These are phyloP conservation scores for Argopecten irradians DNA, from an alignment of 1,140 invertebrate genomes.

Conservation along the genomic window DNA sequence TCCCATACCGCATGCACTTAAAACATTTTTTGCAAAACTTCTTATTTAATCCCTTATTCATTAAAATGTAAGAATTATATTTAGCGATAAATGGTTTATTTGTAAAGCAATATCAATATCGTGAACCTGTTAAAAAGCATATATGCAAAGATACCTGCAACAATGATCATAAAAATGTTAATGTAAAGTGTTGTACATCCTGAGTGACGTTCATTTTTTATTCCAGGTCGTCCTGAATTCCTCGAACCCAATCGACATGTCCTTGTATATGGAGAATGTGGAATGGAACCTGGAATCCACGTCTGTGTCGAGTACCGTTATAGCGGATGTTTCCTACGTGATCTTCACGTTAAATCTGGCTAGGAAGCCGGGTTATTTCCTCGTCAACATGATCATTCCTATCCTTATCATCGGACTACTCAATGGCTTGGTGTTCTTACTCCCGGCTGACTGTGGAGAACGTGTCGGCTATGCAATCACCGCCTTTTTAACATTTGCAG, in stretches of 20 bases:
- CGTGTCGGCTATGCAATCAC: conserved; percentile 80
- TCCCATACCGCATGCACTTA: no score
- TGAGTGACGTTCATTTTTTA: no score
- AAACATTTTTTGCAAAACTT: no score
- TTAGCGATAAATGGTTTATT: no score
- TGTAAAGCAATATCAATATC: no score
- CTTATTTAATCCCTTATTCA: no score
- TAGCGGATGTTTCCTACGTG: conserved; percentile 38
- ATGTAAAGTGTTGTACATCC: no score
- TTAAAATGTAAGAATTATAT: no score
- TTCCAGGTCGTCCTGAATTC: conserved; percentile 38
- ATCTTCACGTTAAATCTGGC: conserved; percentile 57
- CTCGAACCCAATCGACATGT: conserved; percentile 25
- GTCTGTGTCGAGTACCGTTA: not conserved
- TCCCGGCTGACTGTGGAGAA: conserved; percentile 81
- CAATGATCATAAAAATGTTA: no score
- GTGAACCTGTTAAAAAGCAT: no score
- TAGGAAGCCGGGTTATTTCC: conserved; percentile 73
- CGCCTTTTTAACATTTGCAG: conserved; percentile 80
- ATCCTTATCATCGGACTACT: conserved; percentile 81
- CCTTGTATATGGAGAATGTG: conserved; percentile 43
- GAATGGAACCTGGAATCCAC: conserved; percentile 45
- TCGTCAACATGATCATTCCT: conserved; percentile 80
- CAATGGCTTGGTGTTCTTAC: conserved; percentile 80
- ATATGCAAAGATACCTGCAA: no score